Conservation (phyloP, 2,113 vertebrate genomes). For the Platycercus adscitus region DNA sequence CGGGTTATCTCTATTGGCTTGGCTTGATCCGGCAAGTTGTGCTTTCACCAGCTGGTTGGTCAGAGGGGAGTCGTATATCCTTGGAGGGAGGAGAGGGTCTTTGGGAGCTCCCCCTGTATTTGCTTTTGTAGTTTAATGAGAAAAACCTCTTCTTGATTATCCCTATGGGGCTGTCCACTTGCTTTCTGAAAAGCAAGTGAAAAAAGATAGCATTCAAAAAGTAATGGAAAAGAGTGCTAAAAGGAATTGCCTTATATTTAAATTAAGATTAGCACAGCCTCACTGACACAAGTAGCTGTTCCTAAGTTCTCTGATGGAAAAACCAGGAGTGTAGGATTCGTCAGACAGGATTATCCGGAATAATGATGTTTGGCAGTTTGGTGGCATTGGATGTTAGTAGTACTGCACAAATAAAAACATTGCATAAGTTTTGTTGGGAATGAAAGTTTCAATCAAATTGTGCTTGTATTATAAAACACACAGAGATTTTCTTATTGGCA, state of each 20-base stretch:
- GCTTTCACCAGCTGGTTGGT: neutral
- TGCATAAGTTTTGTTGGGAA: neutral
- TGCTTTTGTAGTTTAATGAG: neutral
- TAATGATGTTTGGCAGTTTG: neutral
- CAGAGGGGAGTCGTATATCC: neutral
- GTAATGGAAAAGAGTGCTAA: neutral
- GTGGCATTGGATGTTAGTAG: neutral
- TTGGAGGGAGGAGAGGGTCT: neutral
- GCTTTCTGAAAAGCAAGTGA: neutral
- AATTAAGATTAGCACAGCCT: neutral
- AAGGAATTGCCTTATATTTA: neutral
- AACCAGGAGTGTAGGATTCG: neutral
- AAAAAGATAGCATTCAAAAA: neutral
- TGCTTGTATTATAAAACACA: neutral
- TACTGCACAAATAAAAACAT: neutral
- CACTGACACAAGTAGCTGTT: neutral
- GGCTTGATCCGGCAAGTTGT: neutral
- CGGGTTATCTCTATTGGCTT: neutral
- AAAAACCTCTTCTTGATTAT: neutral
- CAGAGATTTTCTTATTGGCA: neutral
- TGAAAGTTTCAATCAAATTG: neutral
- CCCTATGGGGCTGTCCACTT: neutral
- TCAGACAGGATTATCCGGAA: constrained; percentile 7
- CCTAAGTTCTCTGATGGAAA: neutral
- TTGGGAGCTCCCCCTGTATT: neutral